Percentiles rank a stretch among this genome's conserved stretches.
Evolutionary conservation across 2,113 vertebrate genomes (phyloP).

Genomic region (Pollimyrus isidori): DNA sequence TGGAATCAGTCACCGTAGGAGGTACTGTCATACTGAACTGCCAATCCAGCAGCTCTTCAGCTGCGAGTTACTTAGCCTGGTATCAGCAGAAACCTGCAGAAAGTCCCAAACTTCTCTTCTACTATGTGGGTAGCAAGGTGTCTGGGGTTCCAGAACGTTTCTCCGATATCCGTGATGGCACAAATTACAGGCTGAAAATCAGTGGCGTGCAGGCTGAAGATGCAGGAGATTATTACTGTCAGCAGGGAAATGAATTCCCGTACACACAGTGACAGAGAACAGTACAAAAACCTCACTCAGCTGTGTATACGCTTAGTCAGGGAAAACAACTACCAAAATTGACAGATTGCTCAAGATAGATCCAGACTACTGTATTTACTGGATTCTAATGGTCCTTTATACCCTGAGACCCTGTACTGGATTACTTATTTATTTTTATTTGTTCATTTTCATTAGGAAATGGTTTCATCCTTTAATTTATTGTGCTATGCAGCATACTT

Average conservation of each 20-base stretch:
- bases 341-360: not conserved
- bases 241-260: not conserved
- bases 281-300: constrained; percentile 18
- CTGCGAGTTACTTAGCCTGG: not conserved
- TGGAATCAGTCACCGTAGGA: no score
- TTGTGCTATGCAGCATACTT: not conserved
- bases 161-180: not conserved
- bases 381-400: not conserved
- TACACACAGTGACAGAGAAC: constrained; percentile 9
- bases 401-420: not conserved
- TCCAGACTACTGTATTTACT: not conserved
- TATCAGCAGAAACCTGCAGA: constrained; percentile 17
- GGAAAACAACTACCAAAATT: not conserved
- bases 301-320: not conserved
- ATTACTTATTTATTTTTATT: not conserved
- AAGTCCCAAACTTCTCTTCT: constrained; percentile 1
- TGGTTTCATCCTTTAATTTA: not conserved
- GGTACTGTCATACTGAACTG: no score
- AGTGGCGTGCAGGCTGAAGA: constrained; percentile 21
- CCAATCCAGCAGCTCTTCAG: no score
- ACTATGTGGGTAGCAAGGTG: not conserved
- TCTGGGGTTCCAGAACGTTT: constrained; percentile 12
- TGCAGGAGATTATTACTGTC: constrained; percentile 17
- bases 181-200: constrained; percentile 25
- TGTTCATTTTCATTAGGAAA: not conserved